Evolutionary conservation across 2,888 invertebrate genomes (phyloP).

Genomic region (Bedellia somnulentella): DNA sequence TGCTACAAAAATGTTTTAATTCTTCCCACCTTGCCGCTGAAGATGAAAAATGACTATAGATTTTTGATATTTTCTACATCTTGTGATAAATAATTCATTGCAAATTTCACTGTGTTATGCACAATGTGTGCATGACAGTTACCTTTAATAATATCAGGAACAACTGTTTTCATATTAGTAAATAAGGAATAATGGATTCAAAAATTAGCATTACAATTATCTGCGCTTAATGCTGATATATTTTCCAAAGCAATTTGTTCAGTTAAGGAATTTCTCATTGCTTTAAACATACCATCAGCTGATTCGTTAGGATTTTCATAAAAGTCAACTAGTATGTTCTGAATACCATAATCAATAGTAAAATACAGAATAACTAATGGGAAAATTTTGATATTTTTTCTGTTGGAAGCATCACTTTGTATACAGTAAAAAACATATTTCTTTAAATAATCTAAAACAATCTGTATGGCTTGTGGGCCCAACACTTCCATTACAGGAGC

Average conservation of each 20-base stretch:
- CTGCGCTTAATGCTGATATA: constrained; percentile 19
- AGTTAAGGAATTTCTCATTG: constrained; percentile 13
- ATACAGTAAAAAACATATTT: constrained; percentile 14
- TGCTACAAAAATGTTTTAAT: no score
- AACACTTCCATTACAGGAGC: no score
- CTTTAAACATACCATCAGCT: constrained; percentile 15
- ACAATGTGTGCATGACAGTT: no score
- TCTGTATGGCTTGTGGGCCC: no score
- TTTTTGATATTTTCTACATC: no score
- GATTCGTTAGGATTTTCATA: constrained; percentile 15
- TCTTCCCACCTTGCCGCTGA: no score
- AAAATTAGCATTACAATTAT: constrained; percentile 21
- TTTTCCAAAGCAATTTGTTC: constrained; percentile 13
- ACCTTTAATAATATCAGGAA: no score
- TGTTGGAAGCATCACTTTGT: constrained; percentile 16
- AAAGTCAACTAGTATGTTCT: constrained; percentile 15
- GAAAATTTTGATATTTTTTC: constrained; percentile 16
- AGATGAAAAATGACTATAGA: no score
- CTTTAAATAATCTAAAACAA: no score
- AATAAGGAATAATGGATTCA: constrained; percentile 14
- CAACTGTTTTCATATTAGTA: constrained; percentile 12
- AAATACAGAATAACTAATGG: constrained; percentile 16
- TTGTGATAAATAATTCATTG: no score
- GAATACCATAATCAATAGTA: constrained; percentile 11
- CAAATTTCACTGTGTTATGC: no score